Evolutionary conservation across 2,113 vertebrate species (phyloP), one percentile per base, ranked within the genome.

Genomic region (Clarias magur): DNA sequence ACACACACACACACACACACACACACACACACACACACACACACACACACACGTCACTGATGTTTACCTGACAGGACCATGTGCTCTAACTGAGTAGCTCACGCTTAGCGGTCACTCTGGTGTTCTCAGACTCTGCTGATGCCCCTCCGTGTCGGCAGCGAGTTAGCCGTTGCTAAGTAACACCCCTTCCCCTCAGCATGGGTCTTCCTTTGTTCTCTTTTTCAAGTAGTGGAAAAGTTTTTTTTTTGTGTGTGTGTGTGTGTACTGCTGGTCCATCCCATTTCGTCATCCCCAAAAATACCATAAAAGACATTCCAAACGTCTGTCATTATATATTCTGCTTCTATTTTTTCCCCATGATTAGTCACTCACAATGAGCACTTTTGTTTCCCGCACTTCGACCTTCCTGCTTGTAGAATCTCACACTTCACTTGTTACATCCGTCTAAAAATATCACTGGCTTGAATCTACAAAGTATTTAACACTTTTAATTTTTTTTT

Each of bases 1-100:
- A 78, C 73, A 21, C 87, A 79, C 59, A 75, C 25, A 83, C 80
- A 70, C 56, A 21, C 87, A 79, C 59, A 75, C 25, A 83, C 80
- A 70, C 56, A 60, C 62, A 84, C 72, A 42, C 80, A 75, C 27
- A 78, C 73, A 60, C 62, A 84, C 72, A 42, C 80, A 75, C 27
- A 78, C 73, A 21, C 87, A 79, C 59, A 75, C 25, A 83, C 80
- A 70, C 56, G 30, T 1, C 12, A 7, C 2, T n/a, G 10, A 5
- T n/a, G 23, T 76, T 76, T 54, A 76, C 42, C 23, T 76, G 72
- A 76, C 15, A 79, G 25, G 23, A 25, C 23, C 48, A 56, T 57
- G 75, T 27, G 53, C 5, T 76, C 4, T 76, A 48, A 76, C 23
- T 34, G 73, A 63, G 76, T 76, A 81, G 75, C 48, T 27, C 53